Conservation (phyloP, 2,888 invertebrate species). For the Oxyteleia sp. region DNA sequence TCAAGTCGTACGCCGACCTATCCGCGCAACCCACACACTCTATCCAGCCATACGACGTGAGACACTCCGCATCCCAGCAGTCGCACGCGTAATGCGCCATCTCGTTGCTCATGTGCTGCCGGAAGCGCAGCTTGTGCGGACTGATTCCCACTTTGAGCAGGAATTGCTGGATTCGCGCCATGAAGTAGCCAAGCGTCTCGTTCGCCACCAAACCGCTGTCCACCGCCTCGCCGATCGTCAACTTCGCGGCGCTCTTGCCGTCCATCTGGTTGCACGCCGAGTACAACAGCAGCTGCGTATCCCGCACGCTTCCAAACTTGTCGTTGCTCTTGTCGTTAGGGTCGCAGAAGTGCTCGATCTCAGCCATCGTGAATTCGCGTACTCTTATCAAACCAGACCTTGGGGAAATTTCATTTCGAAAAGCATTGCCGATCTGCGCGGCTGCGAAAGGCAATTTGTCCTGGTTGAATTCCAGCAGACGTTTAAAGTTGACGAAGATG, state of each 20-base stretch:
- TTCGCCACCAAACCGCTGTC: conserved; percentile 95
- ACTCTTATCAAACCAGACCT: too few species aligned
- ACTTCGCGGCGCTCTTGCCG: conserved; percentile 94
- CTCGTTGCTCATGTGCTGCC: conserved; percentile 99
- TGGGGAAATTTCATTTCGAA: conserved; percentile 99
- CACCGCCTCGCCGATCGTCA: conserved; percentile 96
- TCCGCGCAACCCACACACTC: conserved; percentile 99
- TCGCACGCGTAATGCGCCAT: conserved; percentile 99
- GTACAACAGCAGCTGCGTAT: conserved; percentile 94
- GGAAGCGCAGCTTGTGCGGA: conserved; percentile 94
- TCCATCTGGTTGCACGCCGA: conserved; percentile 99
- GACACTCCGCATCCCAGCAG: conserved; percentile 99
- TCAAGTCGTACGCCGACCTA: conserved; percentile 98
- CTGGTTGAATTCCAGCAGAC: conserved; percentile 98
- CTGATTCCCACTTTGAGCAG: conserved; percentile 96
- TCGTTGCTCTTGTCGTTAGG: conserved; percentile 95
- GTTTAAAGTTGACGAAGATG: conserved; percentile 99
- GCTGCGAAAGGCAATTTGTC: conserved; percentile 98
- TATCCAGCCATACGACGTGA: conserved; percentile 98
- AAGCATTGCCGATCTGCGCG: conserved; percentile 99
- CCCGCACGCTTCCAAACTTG: conserved; percentile 94
- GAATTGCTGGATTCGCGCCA: conserved; percentile 97
- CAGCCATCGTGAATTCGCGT: too few species aligned
- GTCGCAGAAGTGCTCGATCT: conserved; percentile 99
- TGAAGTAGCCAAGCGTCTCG: conserved; percentile 98